Evolutionary conservation across 1,140 invertebrate species (phyloP), one percentile per base, ranked within the genome.

Genomic region (Aphis gossypii): DNA sequence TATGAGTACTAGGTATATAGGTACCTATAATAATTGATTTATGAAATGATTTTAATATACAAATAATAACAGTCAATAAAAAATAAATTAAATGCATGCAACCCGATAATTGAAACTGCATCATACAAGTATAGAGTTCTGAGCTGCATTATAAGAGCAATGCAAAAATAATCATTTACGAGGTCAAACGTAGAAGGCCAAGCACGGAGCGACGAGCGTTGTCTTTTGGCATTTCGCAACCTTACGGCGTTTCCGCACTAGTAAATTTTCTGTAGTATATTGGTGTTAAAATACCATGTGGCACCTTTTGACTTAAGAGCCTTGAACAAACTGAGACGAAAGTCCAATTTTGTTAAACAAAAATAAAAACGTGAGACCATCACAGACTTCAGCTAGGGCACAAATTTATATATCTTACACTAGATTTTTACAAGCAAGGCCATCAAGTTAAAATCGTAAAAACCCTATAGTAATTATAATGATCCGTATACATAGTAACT

Each of bases 121-220:
- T 92, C 54, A n/a, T 23, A 48, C 23, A 91, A 25, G 30, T 46
- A n/a, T 38, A 82, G 86, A 76, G 30, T n/a, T 76, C 60, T 76
- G n/a, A 76, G 60, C 18, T 76, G 23, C n/a, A 54, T 54, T 38
- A 44, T 46, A 93, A 30, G n/a, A 68, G 82, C 82, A 83, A 54
- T 35, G 76, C 91, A 41, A 93, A 93, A 84, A 93, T 86, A 93
- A 93, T 93, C 76, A 93, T 93, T 93, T 93, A 56, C 92, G 35
- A 93, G 92, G 92, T 93, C 76, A 54, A 14, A 18, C 35, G 35
- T 41, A 18, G 92, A 93, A 93, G 92, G 92, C 92, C 92, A 44
- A 51, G 48, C 92, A 51, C 82, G 44, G 44, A 93, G 35, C 48
- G 91, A 46, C 56, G 44, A 41, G 60, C 83, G 83, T 44, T 44